Conservation (phyloP, 2,113 vertebrate species). For the Alexandromys fortis region DNA sequence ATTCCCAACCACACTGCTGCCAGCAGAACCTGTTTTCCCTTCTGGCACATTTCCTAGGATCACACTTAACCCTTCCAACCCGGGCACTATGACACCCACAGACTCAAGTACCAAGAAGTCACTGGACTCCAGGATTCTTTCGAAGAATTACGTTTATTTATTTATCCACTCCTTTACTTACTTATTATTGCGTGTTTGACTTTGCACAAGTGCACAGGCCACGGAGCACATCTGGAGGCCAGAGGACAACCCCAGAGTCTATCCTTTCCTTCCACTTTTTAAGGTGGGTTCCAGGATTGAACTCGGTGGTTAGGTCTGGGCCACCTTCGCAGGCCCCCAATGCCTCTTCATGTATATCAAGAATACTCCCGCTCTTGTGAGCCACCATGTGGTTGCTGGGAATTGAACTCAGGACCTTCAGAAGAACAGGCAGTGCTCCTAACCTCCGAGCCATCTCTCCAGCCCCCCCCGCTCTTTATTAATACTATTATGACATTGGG, state of each 20-base stretch:
- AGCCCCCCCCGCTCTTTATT: no score
- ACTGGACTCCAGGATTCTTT: neutral
- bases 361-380: neutral
- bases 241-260: neutral
- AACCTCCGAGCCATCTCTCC: no score
- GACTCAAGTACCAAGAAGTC: neutral
- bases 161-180: neutral
- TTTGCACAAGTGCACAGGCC: neutral
- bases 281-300: neutral
- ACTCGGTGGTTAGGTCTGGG: neutral
- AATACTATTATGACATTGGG: neutral
- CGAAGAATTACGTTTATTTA: neutral
- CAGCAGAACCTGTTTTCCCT: neutral
- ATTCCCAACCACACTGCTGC: neutral
- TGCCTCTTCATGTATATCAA: neutral
- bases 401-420: no score
- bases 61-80: neutral
- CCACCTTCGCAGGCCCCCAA: no score
- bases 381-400: no score
- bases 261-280: neutral
- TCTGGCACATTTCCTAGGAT: neutral
- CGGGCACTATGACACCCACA: rapidly evolving
- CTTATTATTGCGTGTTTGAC: no score
- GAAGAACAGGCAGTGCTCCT: no score
- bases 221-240: no score